Evolutionary conservation across 2,797 vertebrate genomes (phyloP).

Genomic region (Ambastaia sidthimunki): DNA sequence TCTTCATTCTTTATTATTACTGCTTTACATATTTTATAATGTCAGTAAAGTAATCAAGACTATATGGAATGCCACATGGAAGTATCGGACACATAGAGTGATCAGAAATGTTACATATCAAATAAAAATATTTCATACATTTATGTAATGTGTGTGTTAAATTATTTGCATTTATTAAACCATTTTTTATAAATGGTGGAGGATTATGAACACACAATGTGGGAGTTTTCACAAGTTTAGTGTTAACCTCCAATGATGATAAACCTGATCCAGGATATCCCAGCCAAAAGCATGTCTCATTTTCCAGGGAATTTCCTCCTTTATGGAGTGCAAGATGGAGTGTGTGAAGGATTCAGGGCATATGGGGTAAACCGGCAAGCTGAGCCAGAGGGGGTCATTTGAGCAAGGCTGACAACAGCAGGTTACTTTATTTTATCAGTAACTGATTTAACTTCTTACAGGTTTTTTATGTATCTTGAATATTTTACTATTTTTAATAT

Average conservation of each 20-base stretch:
- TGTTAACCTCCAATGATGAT: conserved; percentile 45
- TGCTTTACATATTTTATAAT: background rate
- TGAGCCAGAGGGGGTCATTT: background rate
- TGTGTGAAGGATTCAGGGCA: conserved; percentile 12
- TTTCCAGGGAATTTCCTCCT: conserved; percentile 60
- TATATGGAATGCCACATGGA: background rate
- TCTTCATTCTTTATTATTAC: background rate
- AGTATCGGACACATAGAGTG: background rate
- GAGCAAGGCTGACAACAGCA: background rate
- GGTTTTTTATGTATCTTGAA: background rate
- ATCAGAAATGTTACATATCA: background rate
- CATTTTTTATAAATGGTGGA: background rate
- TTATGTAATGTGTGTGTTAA: too few relatives aligned
- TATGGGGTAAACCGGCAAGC: conserved; percentile 14
- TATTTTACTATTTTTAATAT: background rate
- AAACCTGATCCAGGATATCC: conserved; percentile 62
- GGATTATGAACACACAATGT: conserved; percentile 32
- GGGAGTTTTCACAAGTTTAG: conserved; percentile 34
- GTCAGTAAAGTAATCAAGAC: background rate
- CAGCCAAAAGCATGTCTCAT: conserved; percentile 59
- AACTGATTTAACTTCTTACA: conserved; percentile 13
- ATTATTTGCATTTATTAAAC: too few relatives aligned
- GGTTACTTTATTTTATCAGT: conserved; percentile 3
- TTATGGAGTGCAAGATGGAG: conserved; percentile 17
- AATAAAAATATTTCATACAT: too few relatives aligned